Base-by-base conservation (phyloP, 2,113 vertebrate genomes). In the Riparia riparia region DNA sequence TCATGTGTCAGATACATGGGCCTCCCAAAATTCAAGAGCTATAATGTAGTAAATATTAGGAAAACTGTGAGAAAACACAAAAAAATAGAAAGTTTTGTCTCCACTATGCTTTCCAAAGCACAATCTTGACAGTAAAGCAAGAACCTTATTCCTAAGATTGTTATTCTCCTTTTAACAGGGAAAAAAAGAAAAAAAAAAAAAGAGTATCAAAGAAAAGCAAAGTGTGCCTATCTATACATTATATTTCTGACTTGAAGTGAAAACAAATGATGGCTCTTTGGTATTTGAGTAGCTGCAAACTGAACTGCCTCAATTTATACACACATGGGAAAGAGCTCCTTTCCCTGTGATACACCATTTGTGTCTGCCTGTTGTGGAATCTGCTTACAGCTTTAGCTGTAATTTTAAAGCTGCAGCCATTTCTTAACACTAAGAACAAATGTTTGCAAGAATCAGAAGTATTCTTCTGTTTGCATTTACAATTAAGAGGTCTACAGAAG, bases 241-340 rank as follows among this genome's bases (percentile, higher is more conserved):
- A 60, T 80, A 56, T 54, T 93, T 82, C 91, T 74, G 58, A 80
- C 85, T 82, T 76, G 76, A 95, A 90, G 41, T 80, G 70, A 82
- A 96, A 95, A 81, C 34, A 90, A 94, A 86, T 6, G 2, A 82
- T 47, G n/a, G 53, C 32, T 83, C 58, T 41, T 41, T 66, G 56
- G 42, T 87, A 82, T 92, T 92, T 69, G 90, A 90, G 76, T 61
- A 87, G 66, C 49, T 94, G 66, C 68, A 97, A 81, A 92, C 32
- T 61, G 51, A 97, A 86, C 49, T 77, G 69, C 21, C 37, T 95
- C 53, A 17, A 42, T 96, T 86, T 82, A 89, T 41, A 79, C 29
- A 72, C 60, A 69, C 10, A 17, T 16, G 54, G 50, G 51, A 92
- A 94, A 89, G 51, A 84, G 61, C 45, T 89, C 49, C 51, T 70